phyloP scores from a whole-genome alignment of 2,888 invertebrate species.

The Polyploca ridens region DNA sequence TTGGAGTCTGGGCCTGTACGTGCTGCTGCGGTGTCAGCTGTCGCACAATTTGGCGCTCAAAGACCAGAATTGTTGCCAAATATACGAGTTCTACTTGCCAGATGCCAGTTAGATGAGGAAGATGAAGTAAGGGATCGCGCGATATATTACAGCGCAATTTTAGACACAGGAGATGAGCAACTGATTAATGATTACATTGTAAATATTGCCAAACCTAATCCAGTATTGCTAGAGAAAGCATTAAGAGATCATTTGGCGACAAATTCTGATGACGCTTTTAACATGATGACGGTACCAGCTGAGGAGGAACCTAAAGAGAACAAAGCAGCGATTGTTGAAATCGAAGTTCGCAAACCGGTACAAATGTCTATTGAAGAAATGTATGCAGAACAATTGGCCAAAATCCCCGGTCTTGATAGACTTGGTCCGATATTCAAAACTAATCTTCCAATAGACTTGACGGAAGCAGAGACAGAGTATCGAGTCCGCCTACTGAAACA shows the following conservation, averaged over 20 bases:
- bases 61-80: slow-evolving; percentile 89
- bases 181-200: slow-evolving; percentile 91
- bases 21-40: slow-evolving; percentile 98
- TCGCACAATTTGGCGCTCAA: slow-evolving; percentile 98
- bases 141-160: slow-evolving; percentile 96
- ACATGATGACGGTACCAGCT: slow-evolving; percentile 93
- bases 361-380: slow-evolving; percentile 94
- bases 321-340: slow-evolving; percentile 88
- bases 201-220: slow-evolving; percentile 91
- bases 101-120: slow-evolving; percentile 98
- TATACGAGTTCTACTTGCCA: slow-evolving; percentile 90
- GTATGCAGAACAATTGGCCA: slow-evolving; percentile 91
- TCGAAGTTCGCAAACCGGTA: slow-evolving; percentile 92
- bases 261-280: slow-evolving; percentile 90
- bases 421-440: slow-evolving; percentile 95
- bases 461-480: slow-evolving; percentile 99
- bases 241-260: slow-evolving; percentile 92
- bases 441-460: slow-evolving; percentile 93
- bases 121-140: slow-evolving; percentile 99
- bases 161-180: slow-evolving; percentile 88
- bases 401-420: slow-evolving; percentile 93
- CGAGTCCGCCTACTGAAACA: slow-evolving; percentile 96
- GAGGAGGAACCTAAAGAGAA: slow-evolving; percentile 93
- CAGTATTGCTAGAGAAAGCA: slow-evolving; percentile 94
- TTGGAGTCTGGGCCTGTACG: slow-evolving; percentile 97